phyloP scores from a whole-genome alignment of 2,797 vertebrate genomes.

The Melanotaenia boesemani region DNA sequence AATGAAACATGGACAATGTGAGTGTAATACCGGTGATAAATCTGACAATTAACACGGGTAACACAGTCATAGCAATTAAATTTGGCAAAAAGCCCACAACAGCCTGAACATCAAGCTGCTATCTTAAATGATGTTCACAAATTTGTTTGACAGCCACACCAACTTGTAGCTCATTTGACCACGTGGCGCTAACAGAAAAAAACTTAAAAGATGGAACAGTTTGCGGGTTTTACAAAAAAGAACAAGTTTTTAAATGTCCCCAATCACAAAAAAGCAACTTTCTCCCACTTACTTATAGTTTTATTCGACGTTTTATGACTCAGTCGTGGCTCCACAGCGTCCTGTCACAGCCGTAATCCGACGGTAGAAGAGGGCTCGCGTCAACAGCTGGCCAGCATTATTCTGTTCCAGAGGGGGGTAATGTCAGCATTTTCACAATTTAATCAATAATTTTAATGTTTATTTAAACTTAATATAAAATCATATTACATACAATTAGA shows the following conservation, averaged over 20 bases:
- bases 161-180: conserved; percentile 54
- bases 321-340: conserved; percentile 10
- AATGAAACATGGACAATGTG: not conserved
- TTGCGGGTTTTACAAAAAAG: not conserved
- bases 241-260: rapidly evolving
- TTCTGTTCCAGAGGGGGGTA: conserved; percentile 13
- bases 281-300: conserved; percentile 64
- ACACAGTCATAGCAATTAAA: no score
- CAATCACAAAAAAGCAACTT: not conserved
- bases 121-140: conserved; percentile 18
- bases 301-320: conserved; percentile 68
- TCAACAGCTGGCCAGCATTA: conserved; percentile 33
- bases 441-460: not conserved
- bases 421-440: not conserved
- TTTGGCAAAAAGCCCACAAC: no score
- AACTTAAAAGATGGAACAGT: not conserved
- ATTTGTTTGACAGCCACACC: conserved; percentile 59
- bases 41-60: rapidly evolving
- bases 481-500: rapidly evolving
- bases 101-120: not conserved
- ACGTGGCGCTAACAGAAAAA: conserved; percentile 69
- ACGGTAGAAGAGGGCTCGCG: conserved; percentile 62
- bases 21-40: not conserved
- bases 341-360: conserved; percentile 68
- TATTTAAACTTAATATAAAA: rapidly evolving